Evolutionary conservation across 2,797 vertebrate species (phyloP).

Genomic region (Scolopax rusticola): DNA sequence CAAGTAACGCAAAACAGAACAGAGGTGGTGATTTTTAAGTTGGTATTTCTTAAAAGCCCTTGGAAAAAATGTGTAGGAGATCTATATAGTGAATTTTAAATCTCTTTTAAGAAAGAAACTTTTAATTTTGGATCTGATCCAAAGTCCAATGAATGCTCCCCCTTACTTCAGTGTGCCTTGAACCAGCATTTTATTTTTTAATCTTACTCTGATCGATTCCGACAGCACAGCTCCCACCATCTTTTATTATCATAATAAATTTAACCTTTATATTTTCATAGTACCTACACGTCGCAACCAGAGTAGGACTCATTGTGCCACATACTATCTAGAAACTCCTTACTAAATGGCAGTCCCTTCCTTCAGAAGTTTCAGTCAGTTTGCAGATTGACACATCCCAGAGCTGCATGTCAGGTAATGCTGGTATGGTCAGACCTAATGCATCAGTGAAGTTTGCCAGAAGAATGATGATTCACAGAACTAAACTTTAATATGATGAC

Average conservation of each 20-base stretch:
- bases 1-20: background rate
- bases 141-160: background rate
- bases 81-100: background rate
- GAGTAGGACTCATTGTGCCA: background rate
- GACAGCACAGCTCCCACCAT: constrained; percentile 11
- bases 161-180: background rate
- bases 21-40: background rate
- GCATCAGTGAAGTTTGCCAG: background rate
- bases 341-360: background rate
- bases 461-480: background rate
- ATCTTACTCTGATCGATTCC: constrained; percentile 38
- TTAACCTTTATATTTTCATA: constrained; percentile 23
- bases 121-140: constrained; percentile 3
- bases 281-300: background rate
- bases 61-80: background rate
- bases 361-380: background rate
- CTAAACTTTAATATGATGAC: background rate
- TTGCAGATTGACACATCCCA: background rate
- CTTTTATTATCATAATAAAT: constrained; percentile 66
- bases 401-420: background rate
- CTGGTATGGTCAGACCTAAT: background rate
- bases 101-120: background rate
- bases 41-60: background rate
- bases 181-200: constrained; percentile 49
- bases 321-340: background rate